phyloP scores from a whole-genome alignment of 1,140 invertebrate species.

The Neelides sp. region DNA sequence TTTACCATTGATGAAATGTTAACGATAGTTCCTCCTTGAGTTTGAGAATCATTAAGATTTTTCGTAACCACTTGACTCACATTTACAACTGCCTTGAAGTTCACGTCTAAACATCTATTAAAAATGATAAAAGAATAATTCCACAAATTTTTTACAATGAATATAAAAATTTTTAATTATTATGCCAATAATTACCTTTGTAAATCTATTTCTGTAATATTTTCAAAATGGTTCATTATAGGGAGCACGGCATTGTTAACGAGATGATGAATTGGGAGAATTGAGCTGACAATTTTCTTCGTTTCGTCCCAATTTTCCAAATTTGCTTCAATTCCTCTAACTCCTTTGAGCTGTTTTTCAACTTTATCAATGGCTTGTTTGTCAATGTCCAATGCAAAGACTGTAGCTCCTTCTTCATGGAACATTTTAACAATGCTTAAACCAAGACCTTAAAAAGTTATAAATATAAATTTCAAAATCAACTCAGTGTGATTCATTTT shows the following conservation, averaged over 20 bases:
- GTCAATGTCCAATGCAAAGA: conserved; percentile 19
- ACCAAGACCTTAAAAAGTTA: conserved; percentile 11
- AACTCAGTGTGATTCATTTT: neutral
- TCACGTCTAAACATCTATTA: no score
- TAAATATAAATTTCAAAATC: neutral
- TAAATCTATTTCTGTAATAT: no score
- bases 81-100: no score
- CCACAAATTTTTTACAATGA: no score
- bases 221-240: no score
- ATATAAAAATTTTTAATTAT: no score
- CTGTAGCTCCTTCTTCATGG: conserved; percentile 8
- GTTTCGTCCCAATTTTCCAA: conserved; percentile 15
- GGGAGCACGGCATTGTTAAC: conserved; percentile 27
- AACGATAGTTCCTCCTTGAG: no score
- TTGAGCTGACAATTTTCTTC: neutral
- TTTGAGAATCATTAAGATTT: no score
- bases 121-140: no score
- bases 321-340: conserved; percentile 6
- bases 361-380: conserved; percentile 6
- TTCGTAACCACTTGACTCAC: no score
- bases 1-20: no score
- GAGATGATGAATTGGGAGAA: conserved; percentile 12
- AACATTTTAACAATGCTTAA: conserved; percentile 16
- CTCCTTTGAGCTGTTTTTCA: conserved; percentile 3
- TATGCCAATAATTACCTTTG: no score